Conservation (phyloP, 2,888 invertebrate genomes). For the Zaprionus bogoriensis region DNA sequence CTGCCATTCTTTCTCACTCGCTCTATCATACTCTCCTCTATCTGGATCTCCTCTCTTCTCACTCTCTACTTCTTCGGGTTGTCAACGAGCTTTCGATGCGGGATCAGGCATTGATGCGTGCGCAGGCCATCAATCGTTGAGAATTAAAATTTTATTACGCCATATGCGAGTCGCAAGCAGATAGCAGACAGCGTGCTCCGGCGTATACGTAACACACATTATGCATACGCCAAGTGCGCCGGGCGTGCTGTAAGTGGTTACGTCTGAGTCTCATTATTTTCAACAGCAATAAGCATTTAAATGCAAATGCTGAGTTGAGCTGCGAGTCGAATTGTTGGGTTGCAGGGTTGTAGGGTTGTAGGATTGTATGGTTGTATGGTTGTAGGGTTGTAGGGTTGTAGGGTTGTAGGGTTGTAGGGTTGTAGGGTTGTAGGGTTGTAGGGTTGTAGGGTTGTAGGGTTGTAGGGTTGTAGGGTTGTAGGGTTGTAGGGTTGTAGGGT, state of each 20-base stretch:
- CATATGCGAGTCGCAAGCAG: too few relatives aligned
- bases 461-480: too few relatives aligned
- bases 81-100: constrained; percentile 24
- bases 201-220: constrained; percentile 32
- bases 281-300: constrained; percentile 41
- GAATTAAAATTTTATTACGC: constrained; percentile 73
- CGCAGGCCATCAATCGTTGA: constrained; percentile 62
- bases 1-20: background rate
- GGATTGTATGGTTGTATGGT: too few relatives aligned
- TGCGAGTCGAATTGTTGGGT: constrained; percentile 8
- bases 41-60: background rate
- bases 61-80: background rate
- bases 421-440: too few relatives aligned
- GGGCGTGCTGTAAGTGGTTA: too few relatives aligned
- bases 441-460: too few relatives aligned
- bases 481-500: too few relatives aligned
- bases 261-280: background rate
- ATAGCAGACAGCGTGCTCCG: too few relatives aligned
- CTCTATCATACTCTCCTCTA: background rate
- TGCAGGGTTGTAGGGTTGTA: too few relatives aligned
- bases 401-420: too few relatives aligned
- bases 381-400: too few relatives aligned
- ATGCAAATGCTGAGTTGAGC: constrained; percentile 57
- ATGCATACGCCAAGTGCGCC: constrained; percentile 21
- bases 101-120: constrained; percentile 29